phyloP scores from a whole-genome alignment of 2,113 vertebrate species.

The Ammodytes dubius region DNA sequence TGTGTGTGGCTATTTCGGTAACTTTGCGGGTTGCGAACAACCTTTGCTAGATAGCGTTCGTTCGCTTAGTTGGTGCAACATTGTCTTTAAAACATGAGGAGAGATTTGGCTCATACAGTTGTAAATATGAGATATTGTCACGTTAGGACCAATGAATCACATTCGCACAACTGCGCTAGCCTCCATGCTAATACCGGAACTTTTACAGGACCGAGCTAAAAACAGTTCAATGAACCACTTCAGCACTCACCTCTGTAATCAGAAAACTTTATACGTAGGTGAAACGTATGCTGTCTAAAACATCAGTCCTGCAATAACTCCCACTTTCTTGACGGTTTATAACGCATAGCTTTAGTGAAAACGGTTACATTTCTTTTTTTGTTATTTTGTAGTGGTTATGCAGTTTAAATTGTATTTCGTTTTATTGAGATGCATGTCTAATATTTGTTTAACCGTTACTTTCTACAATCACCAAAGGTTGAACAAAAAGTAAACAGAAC shows the following conservation, averaged over 20 bases:
- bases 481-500: background rate
- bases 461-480: background rate
- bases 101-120: background rate
- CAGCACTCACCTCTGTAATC: background rate
- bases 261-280: background rate
- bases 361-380: background rate
- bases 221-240: background rate
- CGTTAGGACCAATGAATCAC: fast-evolving
- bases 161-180: background rate
- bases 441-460: background rate
- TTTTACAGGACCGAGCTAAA: background rate
- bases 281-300: background rate
- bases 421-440: background rate
- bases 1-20: slow-evolving; percentile 34
- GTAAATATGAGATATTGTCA: background rate
- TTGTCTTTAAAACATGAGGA: background rate
- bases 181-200: background rate
- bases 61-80: background rate
- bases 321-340: background rate
- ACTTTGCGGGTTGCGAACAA: slow-evolving; percentile 35
- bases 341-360: background rate
- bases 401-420: background rate
- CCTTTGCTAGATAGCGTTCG: background rate
- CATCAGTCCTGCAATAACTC: background rate
- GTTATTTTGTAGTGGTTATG: background rate